Evolutionary conservation across 2,113 vertebrate species (phyloP).

Genomic region (Sander vitreus): DNA sequence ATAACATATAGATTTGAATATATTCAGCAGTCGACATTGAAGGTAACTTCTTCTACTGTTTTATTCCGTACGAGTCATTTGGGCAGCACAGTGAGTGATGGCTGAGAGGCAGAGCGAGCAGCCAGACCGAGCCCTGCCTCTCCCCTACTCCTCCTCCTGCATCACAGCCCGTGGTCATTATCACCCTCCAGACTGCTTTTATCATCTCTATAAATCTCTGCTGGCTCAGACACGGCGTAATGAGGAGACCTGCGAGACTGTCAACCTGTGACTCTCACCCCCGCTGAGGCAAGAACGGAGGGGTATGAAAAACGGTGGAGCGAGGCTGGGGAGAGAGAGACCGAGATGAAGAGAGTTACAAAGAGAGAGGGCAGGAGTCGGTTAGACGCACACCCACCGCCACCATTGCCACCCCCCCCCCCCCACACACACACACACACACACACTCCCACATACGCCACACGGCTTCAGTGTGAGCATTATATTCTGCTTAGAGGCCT

Average conservation of each 20-base stretch:
- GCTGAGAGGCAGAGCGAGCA: slow-evolving; percentile 1
- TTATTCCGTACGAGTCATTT: slow-evolving; percentile 21
- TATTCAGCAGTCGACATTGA: slow-evolving; percentile 1
- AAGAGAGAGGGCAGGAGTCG: slow-evolving; percentile 28
- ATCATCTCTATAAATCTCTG: slow-evolving; percentile 80
- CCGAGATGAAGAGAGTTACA: slow-evolving; percentile 38
- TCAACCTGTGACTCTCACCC: slow-evolving; percentile 69
- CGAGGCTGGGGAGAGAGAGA: slow-evolving; percentile 10
- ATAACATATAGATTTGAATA: slow-evolving; percentile 1
- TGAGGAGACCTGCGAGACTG: slow-evolving; percentile 71
- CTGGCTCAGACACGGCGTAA: slow-evolving; percentile 72
- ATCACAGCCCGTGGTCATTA: slow-evolving; percentile 69
- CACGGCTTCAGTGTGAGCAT: neutral
- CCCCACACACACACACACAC: neutral
- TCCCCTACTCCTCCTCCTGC: slow-evolving; percentile 30
- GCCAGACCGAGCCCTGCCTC: slow-evolving; percentile 28
- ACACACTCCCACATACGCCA: neutral
- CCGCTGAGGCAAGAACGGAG: slow-evolving; percentile 28
- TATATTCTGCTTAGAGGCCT: slow-evolving; percentile 11
- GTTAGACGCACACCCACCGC: neutral
- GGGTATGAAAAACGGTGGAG: slow-evolving; percentile 32
- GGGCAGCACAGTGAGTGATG: slow-evolving; percentile 17
- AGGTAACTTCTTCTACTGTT: slow-evolving; percentile 33
- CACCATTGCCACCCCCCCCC: neutral
- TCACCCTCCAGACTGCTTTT: slow-evolving; percentile 78